Evolutionary conservation across 1,140 invertebrate species (phyloP).

Genomic region (Bemisia tabaci): DNA sequence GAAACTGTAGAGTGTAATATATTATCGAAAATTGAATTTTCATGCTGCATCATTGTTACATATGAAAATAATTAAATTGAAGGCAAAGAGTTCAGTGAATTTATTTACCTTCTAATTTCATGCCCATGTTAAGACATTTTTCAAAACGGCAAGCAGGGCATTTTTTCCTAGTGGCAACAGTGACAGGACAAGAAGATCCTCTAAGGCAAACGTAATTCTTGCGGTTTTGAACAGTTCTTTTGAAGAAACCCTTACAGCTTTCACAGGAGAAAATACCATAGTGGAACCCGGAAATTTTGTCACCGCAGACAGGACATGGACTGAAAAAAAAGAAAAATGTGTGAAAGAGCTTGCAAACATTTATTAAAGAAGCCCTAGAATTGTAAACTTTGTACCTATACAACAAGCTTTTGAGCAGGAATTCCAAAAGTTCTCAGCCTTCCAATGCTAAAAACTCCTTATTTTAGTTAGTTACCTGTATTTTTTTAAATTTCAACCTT

Average conservation of each 20-base stretch:
- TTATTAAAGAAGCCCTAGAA: no score
- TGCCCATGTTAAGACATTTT: constrained; percentile 88
- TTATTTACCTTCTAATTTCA: constrained; percentile 83
- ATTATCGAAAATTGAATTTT: no score
- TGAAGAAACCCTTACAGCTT: constrained; percentile 96
- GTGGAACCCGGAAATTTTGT: constrained; percentile 89
- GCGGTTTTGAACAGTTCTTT: constrained; percentile 92
- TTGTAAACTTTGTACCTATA: no score
- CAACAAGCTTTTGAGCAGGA: constrained; percentile 1
- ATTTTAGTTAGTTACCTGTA: no score
- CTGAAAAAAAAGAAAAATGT: constrained; percentile 34
- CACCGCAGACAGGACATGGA: constrained; percentile 87
- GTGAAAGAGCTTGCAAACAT: no score
- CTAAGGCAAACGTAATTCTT: constrained; percentile 91
- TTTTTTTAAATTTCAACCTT: no score
- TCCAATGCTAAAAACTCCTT: no score
- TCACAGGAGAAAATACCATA: constrained; percentile 96
- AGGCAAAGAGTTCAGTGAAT: no score
- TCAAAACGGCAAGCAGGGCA: constrained; percentile 95
- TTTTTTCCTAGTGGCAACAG: constrained; percentile 85
- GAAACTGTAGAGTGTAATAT: no score
- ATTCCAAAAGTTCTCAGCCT: no score
- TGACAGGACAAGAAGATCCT: constrained; percentile 79
- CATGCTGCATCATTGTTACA: no score
- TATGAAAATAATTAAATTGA: no score